A percentile compares a stretch with the other conserved stretches of the same genome.
Conservation (phyloP, 53 echinoderm and acorn worm species). For the Crossaster papposus region DNA sequence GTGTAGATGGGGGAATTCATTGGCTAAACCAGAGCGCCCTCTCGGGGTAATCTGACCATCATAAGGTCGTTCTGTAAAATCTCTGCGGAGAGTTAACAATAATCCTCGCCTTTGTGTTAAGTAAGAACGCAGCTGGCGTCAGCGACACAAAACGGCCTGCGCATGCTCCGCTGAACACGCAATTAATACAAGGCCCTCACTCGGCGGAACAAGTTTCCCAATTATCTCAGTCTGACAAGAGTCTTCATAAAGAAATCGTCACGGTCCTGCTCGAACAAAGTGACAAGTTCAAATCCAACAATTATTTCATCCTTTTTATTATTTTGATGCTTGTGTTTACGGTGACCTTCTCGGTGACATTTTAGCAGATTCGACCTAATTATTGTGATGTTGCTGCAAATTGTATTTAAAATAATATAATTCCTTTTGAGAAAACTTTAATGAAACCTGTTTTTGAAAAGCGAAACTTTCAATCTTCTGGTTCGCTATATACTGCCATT, state of each 20-base stretch:
- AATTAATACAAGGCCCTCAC: neutral
- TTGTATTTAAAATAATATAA: no score
- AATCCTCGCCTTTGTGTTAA: neutral
- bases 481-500: no score
- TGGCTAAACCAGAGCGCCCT: no score
- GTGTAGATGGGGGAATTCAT: no score
- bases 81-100: constrained; percentile 21
- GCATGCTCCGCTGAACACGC: neutral
- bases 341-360: no score
- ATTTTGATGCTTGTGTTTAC: neutral
- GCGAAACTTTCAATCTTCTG: no score
- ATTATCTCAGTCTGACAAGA: neutral
- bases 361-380: no score
- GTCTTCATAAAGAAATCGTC: neutral
- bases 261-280: neutral
- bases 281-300: neutral
- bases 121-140: no score
- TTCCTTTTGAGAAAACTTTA: no score
- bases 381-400: no score
- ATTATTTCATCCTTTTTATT: neutral
- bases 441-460: no score
- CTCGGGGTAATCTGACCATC: neutral
- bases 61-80: neutral
- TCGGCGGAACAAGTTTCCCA: neutral
- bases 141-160: neutral